Evolutionary conservation across 1,140 invertebrate genomes (phyloP).

Genomic region (Drosophila melanogaster): DNA sequence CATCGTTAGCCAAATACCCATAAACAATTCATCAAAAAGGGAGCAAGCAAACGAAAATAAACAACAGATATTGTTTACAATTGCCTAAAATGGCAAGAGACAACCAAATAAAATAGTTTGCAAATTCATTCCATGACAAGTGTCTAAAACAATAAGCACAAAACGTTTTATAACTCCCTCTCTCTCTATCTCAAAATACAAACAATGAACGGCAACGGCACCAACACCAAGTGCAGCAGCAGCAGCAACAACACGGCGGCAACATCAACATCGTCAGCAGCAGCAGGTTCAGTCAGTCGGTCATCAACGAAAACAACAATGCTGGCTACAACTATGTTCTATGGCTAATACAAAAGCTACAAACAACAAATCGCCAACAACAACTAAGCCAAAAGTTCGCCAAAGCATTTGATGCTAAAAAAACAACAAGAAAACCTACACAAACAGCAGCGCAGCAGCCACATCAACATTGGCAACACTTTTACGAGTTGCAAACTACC

Average conservation of each 20-base stretch:
- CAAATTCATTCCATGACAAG: conserved; percentile 59
- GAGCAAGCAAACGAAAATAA: conserved; percentile 7
- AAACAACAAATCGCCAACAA: conserved; percentile 55
- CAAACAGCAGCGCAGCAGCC: conserved; percentile 33
- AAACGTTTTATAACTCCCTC: conserved; percentile 50
- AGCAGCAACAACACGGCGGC: conserved; percentile 22
- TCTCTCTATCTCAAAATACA: conserved; percentile 11
- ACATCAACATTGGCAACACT: conserved; percentile 66
- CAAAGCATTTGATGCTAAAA: conserved; percentile 45
- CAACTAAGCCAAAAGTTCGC: conserved; percentile 48
- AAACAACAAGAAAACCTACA: conserved; percentile 28
- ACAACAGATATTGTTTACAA: conserved; percentile 46
- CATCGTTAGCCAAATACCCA: conserved; percentile 44
- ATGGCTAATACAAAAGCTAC: conserved; percentile 55
- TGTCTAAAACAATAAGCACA: conserved; percentile 74
- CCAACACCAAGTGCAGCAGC: conserved; percentile 9
- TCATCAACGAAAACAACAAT: conserved; percentile 25
- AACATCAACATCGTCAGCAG: conserved; percentile 32
- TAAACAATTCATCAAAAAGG: conserved; percentile 43
- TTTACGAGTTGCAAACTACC: conserved; percentile 76
- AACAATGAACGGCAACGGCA: conserved; percentile 35
- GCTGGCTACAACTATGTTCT: conserved; percentile 31
- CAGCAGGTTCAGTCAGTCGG: conserved; percentile 42
- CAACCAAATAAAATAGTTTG: conserved; percentile 45
- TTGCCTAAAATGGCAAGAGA: conserved; percentile 37